Base-by-base conservation (phyloP, 2,113 vertebrate genomes). In the Corynorhinus townsendii region DNA sequence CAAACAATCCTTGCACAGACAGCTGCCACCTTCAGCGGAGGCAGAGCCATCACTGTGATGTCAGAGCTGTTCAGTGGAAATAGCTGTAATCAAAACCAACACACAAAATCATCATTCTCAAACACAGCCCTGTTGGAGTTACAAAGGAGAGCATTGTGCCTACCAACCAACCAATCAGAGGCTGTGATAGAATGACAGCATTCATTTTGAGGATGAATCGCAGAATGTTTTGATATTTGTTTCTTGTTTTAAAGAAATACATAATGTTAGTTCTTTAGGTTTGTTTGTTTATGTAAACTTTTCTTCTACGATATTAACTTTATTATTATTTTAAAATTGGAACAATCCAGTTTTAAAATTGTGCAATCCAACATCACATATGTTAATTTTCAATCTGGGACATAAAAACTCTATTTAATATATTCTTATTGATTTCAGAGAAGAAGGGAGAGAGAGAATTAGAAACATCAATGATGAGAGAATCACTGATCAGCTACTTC, bases 21-120 rank as follows among this genome's bases (percentile, higher is more conserved):
- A 75, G 28, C 81, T 92, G 88, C 0, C 11, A 38, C 88, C 85
- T 93, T 79, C 87, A 33, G 22, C 59, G 26, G 35, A 52, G 59
- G 45, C 22, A 56, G 38, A 87, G 16, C 52, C 20, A 0, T 75
- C 43, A 30, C 11, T n/a, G 28, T 86, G 88, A 90, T 79, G 62
- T 93, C 95, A 90, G 75, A 84, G 35, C 56, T 24, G 82, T 28
- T 82, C 81, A 10, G 49, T 10, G 68, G 59, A 95, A 95, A 93
- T 82, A 90, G 87, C 45, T 49, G 68, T 49, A 54, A 95, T 93
- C 81, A 92, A 85, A 73, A 15, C 12, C 56, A 90, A 54, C 49
- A 64, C 28, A 30, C 11, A 59, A 14, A 81, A 59, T 11, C 56
- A 62, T 54, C 92, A 35, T 24, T 9, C 12, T 24, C 56, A 47